A percentile compares a stretch with the other conserved stretches of the same genome.
Evolutionary conservation across 2,797 vertebrate genomes (phyloP).

Genomic region (Oryzias dopingdopingensis): DNA sequence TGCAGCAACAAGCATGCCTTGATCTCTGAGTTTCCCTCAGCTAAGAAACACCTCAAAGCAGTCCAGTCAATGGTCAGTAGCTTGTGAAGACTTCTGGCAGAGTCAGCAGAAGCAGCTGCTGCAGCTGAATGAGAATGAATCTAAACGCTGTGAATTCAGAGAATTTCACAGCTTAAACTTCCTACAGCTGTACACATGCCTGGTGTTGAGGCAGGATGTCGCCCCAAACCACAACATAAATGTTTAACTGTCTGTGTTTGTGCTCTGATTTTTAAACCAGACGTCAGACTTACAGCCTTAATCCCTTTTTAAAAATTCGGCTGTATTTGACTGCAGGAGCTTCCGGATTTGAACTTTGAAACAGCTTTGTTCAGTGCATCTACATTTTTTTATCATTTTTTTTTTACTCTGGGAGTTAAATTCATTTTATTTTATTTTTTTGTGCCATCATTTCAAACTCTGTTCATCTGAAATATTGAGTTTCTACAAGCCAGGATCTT

Average conservation of each 20-base stretch:
- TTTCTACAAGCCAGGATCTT: conserved; percentile 1
- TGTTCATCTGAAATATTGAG: not conserved
- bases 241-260: conserved; percentile 22
- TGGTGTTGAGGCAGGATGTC: not conserved
- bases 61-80: conserved; percentile 66
- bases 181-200: conserved; percentile 24
- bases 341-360: conserved; percentile 15
- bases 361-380: too few species aligned
- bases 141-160: conserved; percentile 24
- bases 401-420: not conserved
- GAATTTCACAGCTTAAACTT: conserved; percentile 41
- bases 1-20: conserved; percentile 47
- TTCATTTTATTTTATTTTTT: not conserved
- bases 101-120: conserved; percentile 64
- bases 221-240: not conserved
- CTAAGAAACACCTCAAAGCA: conserved; percentile 66
- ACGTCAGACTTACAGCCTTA: conserved; percentile 17
- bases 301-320: conserved; percentile 16
- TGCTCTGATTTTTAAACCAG: conserved; percentile 27
- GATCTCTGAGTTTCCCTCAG: conserved; percentile 67
- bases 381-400: not conserved
- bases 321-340: conserved; percentile 1
- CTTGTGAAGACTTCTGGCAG: conserved; percentile 68
- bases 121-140: conserved; percentile 37
- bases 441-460: not conserved